phyloP scores from a whole-genome alignment of 1,140 invertebrate genomes.

The Drosophila insularis region DNA sequence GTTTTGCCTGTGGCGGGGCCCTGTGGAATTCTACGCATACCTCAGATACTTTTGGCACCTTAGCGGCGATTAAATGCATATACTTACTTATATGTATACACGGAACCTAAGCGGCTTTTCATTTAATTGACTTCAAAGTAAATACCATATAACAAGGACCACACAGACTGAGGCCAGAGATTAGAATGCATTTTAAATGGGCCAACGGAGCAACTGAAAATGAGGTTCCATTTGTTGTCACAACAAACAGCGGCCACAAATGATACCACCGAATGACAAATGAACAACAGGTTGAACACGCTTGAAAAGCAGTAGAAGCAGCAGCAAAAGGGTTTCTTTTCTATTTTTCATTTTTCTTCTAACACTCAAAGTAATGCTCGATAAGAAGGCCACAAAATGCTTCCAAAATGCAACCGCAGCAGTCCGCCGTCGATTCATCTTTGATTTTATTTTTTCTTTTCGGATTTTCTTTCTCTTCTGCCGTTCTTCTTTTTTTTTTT shows the following conservation, averaged over 20 bases:
- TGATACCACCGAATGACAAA: constrained; percentile 53
- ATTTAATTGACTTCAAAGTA: constrained; percentile 19
- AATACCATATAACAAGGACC: constrained; percentile 62
- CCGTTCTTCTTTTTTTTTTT: neutral
- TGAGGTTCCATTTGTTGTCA: constrained; percentile 59
- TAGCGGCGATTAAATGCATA: constrained; percentile 73
- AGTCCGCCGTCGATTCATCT: constrained; percentile 21
- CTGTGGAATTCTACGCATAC: constrained; percentile 68
- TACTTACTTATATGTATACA: constrained; percentile 26
- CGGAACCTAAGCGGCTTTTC: constrained; percentile 55
- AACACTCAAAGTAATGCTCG: constrained; percentile 34
- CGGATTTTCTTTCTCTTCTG: neutral
- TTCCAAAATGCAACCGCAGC: constrained; percentile 74
- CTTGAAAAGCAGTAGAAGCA: neutral
- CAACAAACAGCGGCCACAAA: constrained; percentile 35
- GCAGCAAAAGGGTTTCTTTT: constrained; percentile 18
- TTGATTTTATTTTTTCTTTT: neutral
- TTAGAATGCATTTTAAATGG: constrained; percentile 74
- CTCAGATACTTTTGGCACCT: constrained; percentile 78
- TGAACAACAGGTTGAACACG: constrained; percentile 56
- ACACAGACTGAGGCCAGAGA: constrained; percentile 63
- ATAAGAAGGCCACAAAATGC: constrained; percentile 67
- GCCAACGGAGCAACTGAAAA: constrained; percentile 15
- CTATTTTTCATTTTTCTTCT: constrained; percentile 2
- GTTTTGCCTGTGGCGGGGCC: neutral